Evolutionary conservation across 92 coral and sea anemone species (phyloP), one percentile per base, ranked within the genome.

Genomic region (Micromussa lordhowensis): DNA sequence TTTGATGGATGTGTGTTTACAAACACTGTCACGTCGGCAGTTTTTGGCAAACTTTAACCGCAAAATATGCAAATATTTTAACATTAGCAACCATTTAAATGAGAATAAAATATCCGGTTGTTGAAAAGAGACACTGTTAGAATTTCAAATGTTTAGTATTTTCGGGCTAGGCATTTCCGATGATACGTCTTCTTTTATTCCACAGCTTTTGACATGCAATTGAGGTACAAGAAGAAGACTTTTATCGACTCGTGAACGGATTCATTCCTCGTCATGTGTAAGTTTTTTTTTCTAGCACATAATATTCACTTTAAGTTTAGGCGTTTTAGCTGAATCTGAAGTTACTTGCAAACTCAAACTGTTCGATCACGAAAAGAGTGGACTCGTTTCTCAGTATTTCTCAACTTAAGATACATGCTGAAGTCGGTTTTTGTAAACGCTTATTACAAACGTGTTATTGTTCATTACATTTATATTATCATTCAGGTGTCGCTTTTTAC

Each of bases 11-110:
- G 76, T 38, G 21, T 68, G 34, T 81, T 34, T 17, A 66, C 28
- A 63, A 68, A 82, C 72, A 82, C 44, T 82, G 48, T n/a, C 85
- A 48, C 77, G 59, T 82, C 51, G 34, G 75, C 13, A 81, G 77
- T n/a, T 68, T 38, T 36, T 68, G 85, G 59, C 76, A 48, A 66
- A 82, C 63, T 82, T 82, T 16, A 44, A 49, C 77, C 28, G 59
- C 77, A 44, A 44, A 82, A 28, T 80, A 66, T 82, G 64, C 54
- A 82, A 68, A 82, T 68, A 66, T 68, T 68, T 53, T 18, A 68
- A 26, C 24, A 26, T 82, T 17, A 32, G 77, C 85, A 44, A 61
- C 24, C 18, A 17, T 48, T 36, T 28, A 66, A 82, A 82, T 82
- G 51, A 80, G 53, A 22, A 12, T 80, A 40, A 64, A n/a, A 66